Conservation (phyloP, 2,113 vertebrate species). For the Neopipo cinnamomea region DNA sequence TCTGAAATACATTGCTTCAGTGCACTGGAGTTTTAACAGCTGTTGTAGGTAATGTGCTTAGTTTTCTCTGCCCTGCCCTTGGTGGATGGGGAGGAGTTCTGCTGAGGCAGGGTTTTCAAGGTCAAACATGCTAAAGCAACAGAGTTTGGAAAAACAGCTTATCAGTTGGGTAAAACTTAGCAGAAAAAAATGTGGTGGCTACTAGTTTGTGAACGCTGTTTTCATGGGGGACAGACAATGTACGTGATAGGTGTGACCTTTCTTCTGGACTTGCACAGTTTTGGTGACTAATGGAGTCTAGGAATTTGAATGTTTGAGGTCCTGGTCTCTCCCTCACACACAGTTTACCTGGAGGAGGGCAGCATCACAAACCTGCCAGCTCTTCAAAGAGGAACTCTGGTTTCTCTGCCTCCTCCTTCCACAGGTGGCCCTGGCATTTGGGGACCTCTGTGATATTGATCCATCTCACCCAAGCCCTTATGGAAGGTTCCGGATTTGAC, state of each 20-base stretch:
- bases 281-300: neutral
- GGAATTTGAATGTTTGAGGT: neutral
- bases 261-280: neutral
- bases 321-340: neutral
- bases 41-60: accelerated
- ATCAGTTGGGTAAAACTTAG: neutral
- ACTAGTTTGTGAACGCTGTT: neutral
- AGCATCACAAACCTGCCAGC: neutral
- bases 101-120: neutral
- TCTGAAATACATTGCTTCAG: neutral
- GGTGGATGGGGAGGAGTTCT: neutral
- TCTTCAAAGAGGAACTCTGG: neutral
- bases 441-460: neutral
- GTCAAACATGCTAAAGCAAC: neutral
- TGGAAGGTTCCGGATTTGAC: neutral
- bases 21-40: neutral
- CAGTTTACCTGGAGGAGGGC: neutral
- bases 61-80: neutral
- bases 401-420: neutral
- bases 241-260: neutral
- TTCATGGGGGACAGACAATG: accelerated
- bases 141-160: neutral
- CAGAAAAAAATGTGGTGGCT: neutral
- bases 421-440: neutral
- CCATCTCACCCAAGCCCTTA: neutral